A percentile compares a stretch with the other conserved stretches of the same genome.
Evolutionary conservation across 2,113 vertebrate species (phyloP).

Genomic region (Smithornis capensis): DNA sequence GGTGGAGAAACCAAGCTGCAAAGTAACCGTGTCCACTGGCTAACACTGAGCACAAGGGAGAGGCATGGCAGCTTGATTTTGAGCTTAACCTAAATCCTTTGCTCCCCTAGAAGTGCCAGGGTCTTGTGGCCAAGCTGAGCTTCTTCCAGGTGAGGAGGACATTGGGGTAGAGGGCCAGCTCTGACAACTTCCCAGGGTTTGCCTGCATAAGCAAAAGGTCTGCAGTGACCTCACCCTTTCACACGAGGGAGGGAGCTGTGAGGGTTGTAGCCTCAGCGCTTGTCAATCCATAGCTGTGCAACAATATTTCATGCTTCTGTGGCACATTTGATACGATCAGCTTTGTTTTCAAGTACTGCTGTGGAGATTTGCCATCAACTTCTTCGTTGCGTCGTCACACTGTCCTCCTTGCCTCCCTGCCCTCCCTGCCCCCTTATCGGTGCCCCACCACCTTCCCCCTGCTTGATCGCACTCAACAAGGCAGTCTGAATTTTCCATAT

Average conservation of each 20-base stretch:
- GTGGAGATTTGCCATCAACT: not conserved
- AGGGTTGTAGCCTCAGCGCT: not conserved
- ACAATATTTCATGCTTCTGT: not conserved
- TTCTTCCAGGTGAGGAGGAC: not conserved
- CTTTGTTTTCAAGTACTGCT: not conserved
- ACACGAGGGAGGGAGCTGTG: fast-evolving
- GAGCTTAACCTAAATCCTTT: not conserved
- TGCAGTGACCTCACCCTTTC: not conserved
- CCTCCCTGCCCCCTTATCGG: not conserved
- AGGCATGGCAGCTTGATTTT: not conserved
- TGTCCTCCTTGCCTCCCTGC: not conserved
- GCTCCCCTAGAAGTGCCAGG: not conserved
- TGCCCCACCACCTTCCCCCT: not conserved
- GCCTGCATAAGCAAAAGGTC: not conserved
- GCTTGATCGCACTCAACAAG: not conserved
- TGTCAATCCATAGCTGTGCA: not conserved
- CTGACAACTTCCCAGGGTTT: fast-evolving
- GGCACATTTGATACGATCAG: not conserved
- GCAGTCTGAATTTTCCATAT: slow-evolving; percentile 39
- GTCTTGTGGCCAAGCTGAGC: not conserved
- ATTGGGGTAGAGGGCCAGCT: fast-evolving
- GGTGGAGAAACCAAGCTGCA: not conserved
- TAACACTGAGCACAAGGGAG: not conserved
- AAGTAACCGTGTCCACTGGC: fast-evolving
- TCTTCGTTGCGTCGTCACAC: not conserved